Evolutionary conservation across 2,888 invertebrate species (phyloP).

Genomic region (Rhogogaster chlorosoma): DNA sequence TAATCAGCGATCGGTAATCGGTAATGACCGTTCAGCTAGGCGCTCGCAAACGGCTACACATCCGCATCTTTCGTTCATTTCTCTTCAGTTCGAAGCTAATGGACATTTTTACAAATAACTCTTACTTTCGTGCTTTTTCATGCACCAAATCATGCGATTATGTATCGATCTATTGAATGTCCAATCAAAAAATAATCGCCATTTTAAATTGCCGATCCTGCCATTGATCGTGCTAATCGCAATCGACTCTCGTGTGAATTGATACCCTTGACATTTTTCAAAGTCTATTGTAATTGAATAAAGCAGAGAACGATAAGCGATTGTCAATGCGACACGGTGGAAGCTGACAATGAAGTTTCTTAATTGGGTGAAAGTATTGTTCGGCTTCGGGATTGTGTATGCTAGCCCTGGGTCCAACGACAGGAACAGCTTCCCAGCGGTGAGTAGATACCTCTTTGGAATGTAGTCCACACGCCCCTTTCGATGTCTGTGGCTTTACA

Average conservation of each 20-base stretch:
- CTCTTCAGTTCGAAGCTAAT: neutral
- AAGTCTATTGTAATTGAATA: neutral
- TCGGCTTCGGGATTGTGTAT: conserved; percentile 60
- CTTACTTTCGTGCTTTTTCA: neutral
- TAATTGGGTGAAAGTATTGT: conserved; percentile 68
- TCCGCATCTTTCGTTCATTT: neutral
- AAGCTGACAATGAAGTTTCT: conserved; percentile 63
- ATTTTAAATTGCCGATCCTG: neutral
- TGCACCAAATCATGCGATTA: neutral
- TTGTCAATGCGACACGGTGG: neutral
- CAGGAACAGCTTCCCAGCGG: conserved; percentile 62
- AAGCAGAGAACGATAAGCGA: neutral
- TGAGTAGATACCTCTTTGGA: conserved; percentile 67
- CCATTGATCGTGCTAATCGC: neutral
- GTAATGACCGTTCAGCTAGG: conserved; percentile 37
- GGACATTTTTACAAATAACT: neutral
- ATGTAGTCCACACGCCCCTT: conserved; percentile 56
- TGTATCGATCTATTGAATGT: neutral
- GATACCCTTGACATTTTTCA: neutral
- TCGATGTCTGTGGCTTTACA: neutral
- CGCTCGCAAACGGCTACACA: neutral
- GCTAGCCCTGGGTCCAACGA: conserved; percentile 3
- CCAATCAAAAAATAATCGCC: no score
- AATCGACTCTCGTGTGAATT: neutral
- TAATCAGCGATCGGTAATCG: conserved; percentile 42